Conservation (phyloP, 2,113 vertebrate genomes). For the Microcebus ravelobensis region DNA sequence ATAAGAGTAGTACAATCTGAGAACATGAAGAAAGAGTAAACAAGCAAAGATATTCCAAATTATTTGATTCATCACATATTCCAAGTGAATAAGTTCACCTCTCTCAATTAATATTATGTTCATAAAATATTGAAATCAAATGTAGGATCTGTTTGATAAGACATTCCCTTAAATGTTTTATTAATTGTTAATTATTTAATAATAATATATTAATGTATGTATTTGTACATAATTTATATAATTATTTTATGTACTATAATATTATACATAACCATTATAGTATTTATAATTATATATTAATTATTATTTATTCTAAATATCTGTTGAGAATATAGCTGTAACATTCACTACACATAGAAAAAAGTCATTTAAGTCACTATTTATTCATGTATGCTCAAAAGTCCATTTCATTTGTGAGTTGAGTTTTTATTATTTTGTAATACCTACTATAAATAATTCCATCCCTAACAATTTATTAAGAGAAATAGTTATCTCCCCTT, state of each 20-base stretch:
- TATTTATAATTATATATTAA: not conserved
- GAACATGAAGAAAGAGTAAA: not conserved
- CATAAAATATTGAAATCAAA: not conserved
- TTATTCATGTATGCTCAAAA: not conserved
- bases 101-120: not conserved
- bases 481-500: not conserved
- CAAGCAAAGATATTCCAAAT: not conserved
- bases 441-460: not conserved
- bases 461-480: not conserved
- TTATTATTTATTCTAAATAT: constrained; percentile 13
- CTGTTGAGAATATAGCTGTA: not conserved
- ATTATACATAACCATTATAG: not conserved
- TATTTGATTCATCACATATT: not conserved
- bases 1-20: not conserved
- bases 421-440: not conserved
- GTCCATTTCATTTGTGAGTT: constrained; percentile 1
- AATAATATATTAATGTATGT: not conserved
- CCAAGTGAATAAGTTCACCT: not conserved
- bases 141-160: not conserved
- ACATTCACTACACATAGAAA: not conserved
- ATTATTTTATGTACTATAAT: not conserved
- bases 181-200: not conserved
- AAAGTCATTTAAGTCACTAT: constrained; percentile 31
- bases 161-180: not conserved
- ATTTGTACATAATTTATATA: not conserved